Evolutionary conservation across 1,140 invertebrate species (phyloP), one percentile per base, ranked within the genome.

Genomic region (Philotrypesis tridentata): DNA sequence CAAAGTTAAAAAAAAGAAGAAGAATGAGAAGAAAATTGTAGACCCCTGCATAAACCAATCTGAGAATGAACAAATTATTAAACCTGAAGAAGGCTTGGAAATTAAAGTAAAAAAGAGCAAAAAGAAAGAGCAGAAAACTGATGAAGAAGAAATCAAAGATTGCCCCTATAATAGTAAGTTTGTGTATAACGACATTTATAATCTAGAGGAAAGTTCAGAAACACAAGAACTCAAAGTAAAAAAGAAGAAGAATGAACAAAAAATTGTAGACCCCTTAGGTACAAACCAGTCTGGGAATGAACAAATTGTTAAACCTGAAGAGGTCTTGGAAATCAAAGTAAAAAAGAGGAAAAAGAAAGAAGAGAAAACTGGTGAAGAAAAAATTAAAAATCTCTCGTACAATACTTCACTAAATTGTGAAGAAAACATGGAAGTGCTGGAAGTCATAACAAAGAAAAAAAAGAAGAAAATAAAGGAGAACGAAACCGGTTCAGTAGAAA

Each of bases 291-390:
- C n/a, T n/a, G n/a, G n/a, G n/a, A n/a, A n/a, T n/a, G n/a, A n/a
- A n/a, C n/a, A n/a, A n/a, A n/a, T n/a, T n/a, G n/a, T n/a, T n/a
- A n/a, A n/a, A n/a, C n/a, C n/a, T n/a, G n/a, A n/a, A n/a, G n/a
- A n/a, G n/a, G n/a, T n/a, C n/a, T n/a, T n/a, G 21, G 80, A 68
- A 77, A 43, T 33, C 8, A 17, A 14, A 37, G 23, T 31, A 63
- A 76, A 68, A 33, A 79, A 83, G 65, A 80, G 77, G 33, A 80
- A 80, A 23, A 63, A 74, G 14, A n/a, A 60, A 4, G 74, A 68
- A 80, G 31, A 60, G 14, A 12, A 11, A 25, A 29, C 31, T 40
- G n/a, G n/a, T n/a, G n/a, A 65, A 68, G 29, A 79, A 83, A 60
- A 70, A 83, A 61, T 76, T 76, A 33, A 80, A 77, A 29, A 65